These are phyloP conservation scores for Trisateles emortualis DNA, from an alignment of 2,888 invertebrate species.

Conservation along the genomic window DNA sequence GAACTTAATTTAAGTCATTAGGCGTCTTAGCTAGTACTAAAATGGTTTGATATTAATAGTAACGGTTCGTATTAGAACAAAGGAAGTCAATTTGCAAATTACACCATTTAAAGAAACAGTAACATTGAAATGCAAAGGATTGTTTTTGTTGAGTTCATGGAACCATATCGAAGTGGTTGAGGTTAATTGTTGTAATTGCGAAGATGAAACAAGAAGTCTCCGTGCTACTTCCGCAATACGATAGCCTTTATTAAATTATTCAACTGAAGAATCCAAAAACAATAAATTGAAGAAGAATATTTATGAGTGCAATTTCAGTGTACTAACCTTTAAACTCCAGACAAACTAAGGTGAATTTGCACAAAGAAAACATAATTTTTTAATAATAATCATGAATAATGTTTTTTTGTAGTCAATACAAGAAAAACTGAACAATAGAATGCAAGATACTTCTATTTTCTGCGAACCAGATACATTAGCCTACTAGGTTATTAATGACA, in stretches of 20 bases:
- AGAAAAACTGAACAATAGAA: background rate
- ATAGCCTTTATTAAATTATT: background rate
- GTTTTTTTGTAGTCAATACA: background rate
- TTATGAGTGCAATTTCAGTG: background rate
- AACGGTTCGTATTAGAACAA: conserved; percentile 38
- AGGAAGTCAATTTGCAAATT: conserved; percentile 37
- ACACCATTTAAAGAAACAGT: conserved; percentile 34
- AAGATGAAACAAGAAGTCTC: conserved; percentile 22
- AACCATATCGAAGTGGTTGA: conserved; percentile 40
- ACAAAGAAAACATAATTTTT: background rate
- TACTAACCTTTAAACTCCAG: background rate
- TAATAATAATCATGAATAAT: background rate
- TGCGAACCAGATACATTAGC: conserved; percentile 38
- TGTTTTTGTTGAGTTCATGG: conserved; percentile 36
- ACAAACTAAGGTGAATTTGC: background rate
- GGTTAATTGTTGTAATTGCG: conserved; percentile 37
- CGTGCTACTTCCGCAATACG: conserved; percentile 21
- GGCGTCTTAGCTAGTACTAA: conserved; percentile 13
- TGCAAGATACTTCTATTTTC: conserved; percentile 16
- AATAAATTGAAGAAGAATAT: background rate
- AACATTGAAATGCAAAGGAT: conserved; percentile 25
- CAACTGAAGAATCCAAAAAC: background rate
- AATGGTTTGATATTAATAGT: conserved; percentile 21
- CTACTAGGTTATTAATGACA: conserved; percentile 44
- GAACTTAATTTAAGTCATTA: conserved; percentile 13